These are phyloP conservation scores for Cerastis leucographa DNA, from an alignment of 2,888 invertebrate genomes.

Conservation along the genomic window DNA sequence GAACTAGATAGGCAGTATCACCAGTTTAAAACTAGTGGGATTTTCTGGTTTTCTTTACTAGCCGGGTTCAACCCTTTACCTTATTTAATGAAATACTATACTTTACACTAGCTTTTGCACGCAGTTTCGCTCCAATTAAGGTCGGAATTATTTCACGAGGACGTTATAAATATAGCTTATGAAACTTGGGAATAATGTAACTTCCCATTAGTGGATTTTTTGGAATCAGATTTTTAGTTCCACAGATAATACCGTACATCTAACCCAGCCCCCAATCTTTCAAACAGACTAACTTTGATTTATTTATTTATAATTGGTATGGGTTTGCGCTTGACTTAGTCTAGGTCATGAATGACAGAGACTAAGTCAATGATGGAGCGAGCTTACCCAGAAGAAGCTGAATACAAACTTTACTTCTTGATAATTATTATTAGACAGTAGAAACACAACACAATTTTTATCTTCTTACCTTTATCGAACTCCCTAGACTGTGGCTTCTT, in stretches of 20 bases:
- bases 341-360: too few species aligned
- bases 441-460: not conserved
- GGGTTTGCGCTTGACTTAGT: too few species aligned
- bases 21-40: not conserved
- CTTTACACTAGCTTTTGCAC: not conserved
- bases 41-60: not conserved
- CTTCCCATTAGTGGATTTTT: not conserved
- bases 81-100: not conserved
- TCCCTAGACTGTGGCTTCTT: constrained; percentile 89
- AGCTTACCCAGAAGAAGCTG: too few species aligned
- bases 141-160: not conserved
- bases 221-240: not conserved
- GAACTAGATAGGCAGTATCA: not conserved
- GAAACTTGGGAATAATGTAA: not conserved
- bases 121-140: not conserved
- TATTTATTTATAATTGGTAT: too few species aligned
- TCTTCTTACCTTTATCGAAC: constrained; percentile 84
- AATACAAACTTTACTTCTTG: not conserved
- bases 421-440: not conserved
- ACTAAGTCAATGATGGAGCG: too few species aligned
- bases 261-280: not conserved
- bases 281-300: not conserved
- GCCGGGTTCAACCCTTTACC: not conserved
- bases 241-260: not conserved
- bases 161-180: not conserved